These are phyloP conservation scores for Phoeniculus purpureus DNA, from an alignment of 2,797 vertebrate species.

Conservation along the genomic window DNA sequence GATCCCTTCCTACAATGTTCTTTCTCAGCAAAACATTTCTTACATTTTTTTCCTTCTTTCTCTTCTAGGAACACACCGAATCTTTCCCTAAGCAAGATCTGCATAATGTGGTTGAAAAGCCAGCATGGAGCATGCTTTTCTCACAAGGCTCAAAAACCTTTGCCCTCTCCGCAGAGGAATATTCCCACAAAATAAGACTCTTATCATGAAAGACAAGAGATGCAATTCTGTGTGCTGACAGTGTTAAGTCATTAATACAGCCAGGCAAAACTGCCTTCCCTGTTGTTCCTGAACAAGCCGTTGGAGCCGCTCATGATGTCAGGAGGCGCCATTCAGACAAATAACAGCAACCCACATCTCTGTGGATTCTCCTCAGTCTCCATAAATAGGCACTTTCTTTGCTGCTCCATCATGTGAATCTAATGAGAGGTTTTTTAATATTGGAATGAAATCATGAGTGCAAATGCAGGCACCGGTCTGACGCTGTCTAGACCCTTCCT, in stretches of 20 bases:
- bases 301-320: constrained; percentile 34
- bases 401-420: constrained; percentile 34
- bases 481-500: neutral
- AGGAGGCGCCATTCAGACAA: constrained; percentile 27
- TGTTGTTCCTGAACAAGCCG: neutral
- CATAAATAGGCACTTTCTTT: constrained; percentile 51
- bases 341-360: constrained; percentile 18
- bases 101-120: neutral
- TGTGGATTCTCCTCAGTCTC: constrained; percentile 1
- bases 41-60: neutral
- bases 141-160: neutral
- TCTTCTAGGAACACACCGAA: neutral
- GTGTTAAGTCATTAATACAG: neutral
- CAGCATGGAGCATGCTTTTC: neutral
- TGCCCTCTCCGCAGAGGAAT: neutral
- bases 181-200: neutral
- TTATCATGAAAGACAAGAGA: neutral
- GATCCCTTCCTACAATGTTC: neutral
- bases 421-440: neutral
- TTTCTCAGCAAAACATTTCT: neutral
- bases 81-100: neutral
- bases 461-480: neutral
- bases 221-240: neutral
- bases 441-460: neutral
- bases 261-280: neutral